Percentiles rank a stretch among this genome's conserved stretches.
These are phyloP conservation scores for Periophthalmodon schlosseri DNA, from an alignment of 2,113 vertebrate genomes.

Conservation along the genomic window DNA sequence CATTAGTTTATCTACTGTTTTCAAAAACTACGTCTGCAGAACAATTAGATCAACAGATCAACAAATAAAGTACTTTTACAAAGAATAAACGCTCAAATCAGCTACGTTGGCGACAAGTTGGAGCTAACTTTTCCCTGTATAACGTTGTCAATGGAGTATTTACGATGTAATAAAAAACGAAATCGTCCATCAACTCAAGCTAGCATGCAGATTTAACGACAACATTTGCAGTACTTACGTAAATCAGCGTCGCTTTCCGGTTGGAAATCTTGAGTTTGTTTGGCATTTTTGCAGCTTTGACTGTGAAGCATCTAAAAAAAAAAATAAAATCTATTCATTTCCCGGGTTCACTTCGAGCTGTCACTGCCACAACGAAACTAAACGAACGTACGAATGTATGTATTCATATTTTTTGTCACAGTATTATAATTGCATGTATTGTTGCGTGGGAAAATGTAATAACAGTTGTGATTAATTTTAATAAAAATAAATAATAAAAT, in stretches of 20 bases:
- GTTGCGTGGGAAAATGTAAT: neutral
- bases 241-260: conserved; percentile 14
- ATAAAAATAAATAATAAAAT: neutral
- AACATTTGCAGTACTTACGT: conserved; percentile 41
- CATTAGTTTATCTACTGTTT: neutral
- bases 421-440: neutral
- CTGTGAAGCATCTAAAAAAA: neutral
- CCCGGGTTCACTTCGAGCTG: conserved; percentile 2
- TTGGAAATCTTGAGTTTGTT: conserved; percentile 14
- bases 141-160: neutral
- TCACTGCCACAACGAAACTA: neutral
- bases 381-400: neutral
- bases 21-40: neutral
- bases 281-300: conserved; percentile 17
- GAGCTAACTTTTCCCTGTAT: neutral
- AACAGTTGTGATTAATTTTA: too few relatives aligned
- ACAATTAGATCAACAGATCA: neutral
- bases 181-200: neutral
- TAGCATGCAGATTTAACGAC: neutral
- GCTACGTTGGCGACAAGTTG: neutral
- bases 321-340: neutral
- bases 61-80: neutral
- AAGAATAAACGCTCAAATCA: neutral
- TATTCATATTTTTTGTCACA: neutral
- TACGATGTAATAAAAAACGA: neutral